Evolutionary conservation across 2,797 vertebrate genomes (phyloP).

Genomic region (Sebastolobus alascanus): DNA sequence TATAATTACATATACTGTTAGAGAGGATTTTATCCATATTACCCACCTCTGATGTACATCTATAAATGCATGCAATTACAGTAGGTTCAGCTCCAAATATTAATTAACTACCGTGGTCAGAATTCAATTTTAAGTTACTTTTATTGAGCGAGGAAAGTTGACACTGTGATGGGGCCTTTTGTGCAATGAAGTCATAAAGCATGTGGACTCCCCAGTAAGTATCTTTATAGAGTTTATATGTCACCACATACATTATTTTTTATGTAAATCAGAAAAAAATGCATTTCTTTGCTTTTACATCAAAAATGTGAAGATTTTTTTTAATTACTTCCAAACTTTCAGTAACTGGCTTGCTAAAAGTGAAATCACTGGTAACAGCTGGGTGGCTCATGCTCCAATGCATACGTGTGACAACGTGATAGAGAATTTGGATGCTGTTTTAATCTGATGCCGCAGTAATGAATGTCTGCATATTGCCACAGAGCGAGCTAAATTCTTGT

Average conservation of each 20-base stretch:
- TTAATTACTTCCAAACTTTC: not conserved
- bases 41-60: no score
- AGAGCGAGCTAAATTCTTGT: not conserved
- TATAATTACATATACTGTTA: no score
- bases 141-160: not conserved
- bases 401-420: not conserved
- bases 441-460: not conserved
- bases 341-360: not conserved
- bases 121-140: not conserved
- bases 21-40: no score
- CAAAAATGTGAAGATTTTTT: not conserved
- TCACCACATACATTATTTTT: not conserved
- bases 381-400: not conserved
- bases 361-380: constrained; percentile 1
- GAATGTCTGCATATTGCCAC: not conserved
- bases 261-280: not conserved
- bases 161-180: not conserved
- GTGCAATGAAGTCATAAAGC: not conserved
- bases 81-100: not conserved
- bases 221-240: not conserved
- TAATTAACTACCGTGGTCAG: not conserved
- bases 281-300: not conserved
- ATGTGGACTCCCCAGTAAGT: not conserved
- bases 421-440: not conserved
- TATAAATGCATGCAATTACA: not conserved